A percentile compares a stretch with the other conserved stretches of the same genome.
Evolutionary conservation across 2,797 vertebrate species (phyloP).

Genomic region (Ibycter americanus): DNA sequence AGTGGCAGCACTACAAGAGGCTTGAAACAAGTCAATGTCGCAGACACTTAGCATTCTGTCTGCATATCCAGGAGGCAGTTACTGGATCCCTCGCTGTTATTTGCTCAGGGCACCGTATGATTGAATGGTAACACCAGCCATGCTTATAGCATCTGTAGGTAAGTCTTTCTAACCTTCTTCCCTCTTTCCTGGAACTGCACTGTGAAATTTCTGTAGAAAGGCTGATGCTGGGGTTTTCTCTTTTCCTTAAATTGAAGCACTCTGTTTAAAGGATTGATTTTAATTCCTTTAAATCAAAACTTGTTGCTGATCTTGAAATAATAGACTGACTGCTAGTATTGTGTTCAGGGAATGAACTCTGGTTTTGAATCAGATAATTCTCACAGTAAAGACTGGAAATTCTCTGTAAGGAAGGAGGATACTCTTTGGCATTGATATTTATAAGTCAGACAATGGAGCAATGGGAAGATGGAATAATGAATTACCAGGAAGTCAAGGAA

Average conservation of each 20-base stretch:
- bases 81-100: not conserved
- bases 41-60: not conserved
- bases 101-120: not conserved
- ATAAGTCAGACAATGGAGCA: not conserved
- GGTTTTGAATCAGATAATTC: not conserved
- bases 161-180: not conserved
- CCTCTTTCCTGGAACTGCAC: not conserved
- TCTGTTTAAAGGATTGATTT: not conserved
- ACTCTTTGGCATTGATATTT: not conserved
- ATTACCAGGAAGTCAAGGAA: slow-evolving; percentile 5
- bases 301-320: not conserved
- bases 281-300: not conserved
- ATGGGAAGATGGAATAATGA: not conserved
- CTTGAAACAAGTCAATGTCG: not conserved
- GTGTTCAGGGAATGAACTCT: not conserved
- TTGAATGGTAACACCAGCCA: not conserved
- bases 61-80: not conserved
- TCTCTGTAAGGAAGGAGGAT: not conserved
- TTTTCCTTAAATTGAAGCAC: not conserved
- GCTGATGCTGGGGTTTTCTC: not conserved
- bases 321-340: not conserved
- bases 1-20: not conserved
- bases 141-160: not conserved
- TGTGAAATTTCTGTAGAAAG: not conserved
- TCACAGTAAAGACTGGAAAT: not conserved